These are phyloP conservation scores for Rhagonycha fulva DNA, from an alignment of 2,888 invertebrate species.

Conservation along the genomic window DNA sequence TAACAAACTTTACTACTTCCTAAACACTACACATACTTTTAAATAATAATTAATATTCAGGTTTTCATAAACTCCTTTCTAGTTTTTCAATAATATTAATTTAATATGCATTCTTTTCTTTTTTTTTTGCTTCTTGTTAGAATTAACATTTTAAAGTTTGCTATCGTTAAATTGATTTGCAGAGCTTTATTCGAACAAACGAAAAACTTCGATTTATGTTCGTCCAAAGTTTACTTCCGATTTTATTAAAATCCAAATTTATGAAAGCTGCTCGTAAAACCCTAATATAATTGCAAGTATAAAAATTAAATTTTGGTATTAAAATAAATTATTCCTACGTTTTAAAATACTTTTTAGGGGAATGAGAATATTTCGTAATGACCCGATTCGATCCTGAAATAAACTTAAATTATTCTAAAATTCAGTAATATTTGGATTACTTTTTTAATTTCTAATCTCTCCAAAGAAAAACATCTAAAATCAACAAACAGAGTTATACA, in stretches of 20 bases:
- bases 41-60: neutral
- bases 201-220: constrained; percentile 12
- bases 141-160: constrained; percentile 12
- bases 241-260: constrained; percentile 13
- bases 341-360: neutral
- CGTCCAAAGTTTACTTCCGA: constrained; percentile 6
- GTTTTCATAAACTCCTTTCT: neutral
- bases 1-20: neutral
- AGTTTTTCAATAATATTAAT: neutral
- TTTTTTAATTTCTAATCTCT: neutral
- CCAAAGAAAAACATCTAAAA: neutral
- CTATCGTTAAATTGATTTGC: constrained; percentile 11
- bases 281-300: constrained; percentile 1
- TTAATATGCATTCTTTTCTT: neutral
- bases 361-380: neutral
- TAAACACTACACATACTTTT: neutral
- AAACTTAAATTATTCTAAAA: neutral
- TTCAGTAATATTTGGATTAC: neutral
- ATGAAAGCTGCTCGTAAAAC: constrained; percentile 1
- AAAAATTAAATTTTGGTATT: neutral
- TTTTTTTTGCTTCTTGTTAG: constrained; percentile 8
- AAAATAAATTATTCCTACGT: neutral
- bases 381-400: neutral
- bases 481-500: neutral
- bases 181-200: constrained; percentile 8